Evolutionary conservation across 2,888 invertebrate genomes (phyloP), one percentile per base, ranked within the genome.

Genomic region (Chorisops tibialis): DNA sequence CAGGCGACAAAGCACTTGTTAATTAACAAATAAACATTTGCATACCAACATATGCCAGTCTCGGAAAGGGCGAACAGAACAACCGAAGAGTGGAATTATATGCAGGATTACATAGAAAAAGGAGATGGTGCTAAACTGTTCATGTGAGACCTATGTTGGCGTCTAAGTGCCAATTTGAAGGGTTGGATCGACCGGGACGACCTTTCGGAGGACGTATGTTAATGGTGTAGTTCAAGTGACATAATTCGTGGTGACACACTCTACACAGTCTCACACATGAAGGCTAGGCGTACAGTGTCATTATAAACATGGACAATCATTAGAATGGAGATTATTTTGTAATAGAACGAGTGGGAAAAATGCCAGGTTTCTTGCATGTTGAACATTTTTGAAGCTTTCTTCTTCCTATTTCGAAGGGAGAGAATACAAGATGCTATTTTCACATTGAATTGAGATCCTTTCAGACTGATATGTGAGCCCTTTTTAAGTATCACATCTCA

Each of bases 11-110:
- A 54, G 41, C 52, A 54, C 52, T 54, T 54, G 52, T 39, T 54
- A 56, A 56, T 45, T 56, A 56, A 56, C 43, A 56, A 56, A 56
- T 56, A 56, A 56, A 56, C 56, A 56, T 56, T 56, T 45, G 56
- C 56, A 56, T 56, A 30, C 35, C 9, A 56, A 30, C 43, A 45
- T 35, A 24, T 14, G 12, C 19, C 37, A 9, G 12, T 14, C 6
- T 21, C 39, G 9, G 45, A 16, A 45, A 30, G 14, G 24, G 11
- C 18, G 19, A 6, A 12, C 38, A 5, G 19, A 39, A 37, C 19
- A 16, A 4, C 6, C 16, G 11, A 22, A 19, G 54, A n/a, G 16
- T 4, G 37, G 35, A 50, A n/a, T 22, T 22, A 11, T 16, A 30
- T 30, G 30, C 30, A 18, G 37, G n/a, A n/a, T n/a, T n/a, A n/a